These are phyloP conservation scores for Eucidaris tribuloides DNA, from an alignment of 35 echinoderm and acorn worm genomes.

Conservation along the genomic window DNA sequence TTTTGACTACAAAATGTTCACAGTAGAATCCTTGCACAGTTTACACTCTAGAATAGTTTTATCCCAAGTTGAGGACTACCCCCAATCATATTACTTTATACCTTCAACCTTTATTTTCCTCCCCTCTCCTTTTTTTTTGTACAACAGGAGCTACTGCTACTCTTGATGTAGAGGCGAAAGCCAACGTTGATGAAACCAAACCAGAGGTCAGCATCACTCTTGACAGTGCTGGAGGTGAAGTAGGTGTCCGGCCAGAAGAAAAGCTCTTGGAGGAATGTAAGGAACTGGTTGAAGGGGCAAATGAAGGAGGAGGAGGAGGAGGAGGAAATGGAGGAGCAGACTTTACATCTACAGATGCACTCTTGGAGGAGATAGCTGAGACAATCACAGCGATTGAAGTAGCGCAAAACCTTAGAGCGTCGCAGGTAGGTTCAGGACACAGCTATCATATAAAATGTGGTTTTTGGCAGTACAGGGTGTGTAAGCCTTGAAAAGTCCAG, in stretches of 20 bases:
- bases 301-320: neutral
- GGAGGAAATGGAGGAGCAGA: neutral
- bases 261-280: neutral
- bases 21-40: too few relatives aligned
- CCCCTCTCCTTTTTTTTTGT: neutral
- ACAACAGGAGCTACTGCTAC: neutral
- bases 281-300: neutral
- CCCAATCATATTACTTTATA: too few relatives aligned
- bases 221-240: neutral
- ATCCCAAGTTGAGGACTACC: too few relatives aligned
- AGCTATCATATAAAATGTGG: too few relatives aligned
- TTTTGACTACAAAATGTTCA: too few relatives aligned
- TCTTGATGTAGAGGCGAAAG: neutral
- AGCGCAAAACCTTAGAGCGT: constrained; percentile 25
- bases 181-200: neutral
- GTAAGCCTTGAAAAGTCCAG: too few relatives aligned
- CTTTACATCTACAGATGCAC: constrained; percentile 1
- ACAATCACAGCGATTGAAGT: constrained; percentile 20
- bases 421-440: too few relatives aligned
- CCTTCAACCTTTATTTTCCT: neutral
- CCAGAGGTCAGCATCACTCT: neutral
- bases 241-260: neutral
- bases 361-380: constrained; percentile 30
- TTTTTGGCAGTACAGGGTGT: too few relatives aligned
- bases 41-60: too few relatives aligned